Base-by-base conservation (phyloP, 2,797 vertebrate species). In the Notoglanidium macrostoma region DNA sequence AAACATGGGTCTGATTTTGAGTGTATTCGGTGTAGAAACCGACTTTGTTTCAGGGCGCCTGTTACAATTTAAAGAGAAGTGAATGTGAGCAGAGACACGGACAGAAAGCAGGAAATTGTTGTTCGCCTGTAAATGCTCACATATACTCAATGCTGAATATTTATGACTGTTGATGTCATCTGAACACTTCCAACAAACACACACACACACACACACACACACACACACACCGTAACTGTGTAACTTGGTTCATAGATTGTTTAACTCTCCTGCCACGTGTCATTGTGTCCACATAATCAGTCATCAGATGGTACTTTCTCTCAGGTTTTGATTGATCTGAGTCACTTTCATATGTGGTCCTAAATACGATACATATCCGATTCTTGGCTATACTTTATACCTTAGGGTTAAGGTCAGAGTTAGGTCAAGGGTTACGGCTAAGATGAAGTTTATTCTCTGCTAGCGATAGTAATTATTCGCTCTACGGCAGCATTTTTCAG, bases 21-120 rank as follows among this genome's bases (percentile, higher is more conserved):
- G 8, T 32, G n/a, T 32, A 10, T 19, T 32, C n/a, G n/a, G n/a
- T n/a, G n/a, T 19, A 77, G 74, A n/a, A 51, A 15, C 49, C n/a
- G 49, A n/a, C 40, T 26, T 73, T 72, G 17, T 23, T 21, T 44
- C 19, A 23, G 6, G 7, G 32, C 23, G 19, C 23, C 12, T 15
- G 26, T 12, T 49, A 46, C 49, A 74, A 74, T 14, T 26, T 10
- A n/a, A n/a, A 14, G 11, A 44, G 9, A 14, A 11, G 14, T 32
- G 51, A 32, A 51, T 29, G 1, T 29, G 40, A 72, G 40, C 0
- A 72, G 10, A 72, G 55, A 80, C 32, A 59, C 11, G 61, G 55
- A 61, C 35, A 14, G 29, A 80, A 80, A 61, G 35, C 54, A 61
- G 55, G 78, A 44, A 63, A 81, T 63, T 63, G 55, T 21, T 79